phyloP scores from a whole-genome alignment of 2,888 invertebrate genomes.

The Himalopsyche kuldschensis region DNA sequence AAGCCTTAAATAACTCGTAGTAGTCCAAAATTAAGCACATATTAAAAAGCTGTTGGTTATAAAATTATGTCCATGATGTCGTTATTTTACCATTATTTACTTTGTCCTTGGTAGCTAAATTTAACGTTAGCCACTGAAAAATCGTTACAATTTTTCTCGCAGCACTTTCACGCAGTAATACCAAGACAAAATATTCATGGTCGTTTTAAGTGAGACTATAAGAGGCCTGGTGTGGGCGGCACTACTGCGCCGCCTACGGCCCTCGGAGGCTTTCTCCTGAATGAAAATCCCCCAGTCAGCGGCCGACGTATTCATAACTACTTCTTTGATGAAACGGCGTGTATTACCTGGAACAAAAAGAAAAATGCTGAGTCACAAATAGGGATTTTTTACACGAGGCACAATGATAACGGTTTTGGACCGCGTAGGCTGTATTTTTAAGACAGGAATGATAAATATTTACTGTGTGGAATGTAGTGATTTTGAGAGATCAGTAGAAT shows the following conservation, averaged over 20 bases:
- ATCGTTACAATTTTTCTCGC: neutral
- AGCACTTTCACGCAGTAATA: neutral
- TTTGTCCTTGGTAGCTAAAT: neutral
- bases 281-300: neutral
- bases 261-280: slow-evolving; percentile 13
- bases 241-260: neutral
- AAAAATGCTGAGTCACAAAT: slow-evolving; percentile 28
- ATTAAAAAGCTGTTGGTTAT: too few relatives aligned
- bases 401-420: slow-evolving; percentile 1
- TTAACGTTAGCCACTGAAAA: neutral
- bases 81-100: neutral
- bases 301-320: slow-evolving; percentile 13
- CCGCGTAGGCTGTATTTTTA: neutral
- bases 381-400: slow-evolving; percentile 8
- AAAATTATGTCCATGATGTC: too few relatives aligned
- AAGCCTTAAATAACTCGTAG: too few relatives aligned
- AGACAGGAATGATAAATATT: slow-evolving; percentile 16
- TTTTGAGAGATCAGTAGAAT: neutral
- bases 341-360: slow-evolving; percentile 36
- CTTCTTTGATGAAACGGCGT: slow-evolving; percentile 23
- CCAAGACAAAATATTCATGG: neutral
- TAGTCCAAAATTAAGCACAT: too few relatives aligned
- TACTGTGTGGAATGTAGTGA: neutral
- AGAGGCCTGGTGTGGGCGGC: neutral
- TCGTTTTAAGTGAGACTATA: neutral